phyloP scores from a whole-genome alignment of 1,140 invertebrate species.

The Zaprionus ornatus region DNA sequence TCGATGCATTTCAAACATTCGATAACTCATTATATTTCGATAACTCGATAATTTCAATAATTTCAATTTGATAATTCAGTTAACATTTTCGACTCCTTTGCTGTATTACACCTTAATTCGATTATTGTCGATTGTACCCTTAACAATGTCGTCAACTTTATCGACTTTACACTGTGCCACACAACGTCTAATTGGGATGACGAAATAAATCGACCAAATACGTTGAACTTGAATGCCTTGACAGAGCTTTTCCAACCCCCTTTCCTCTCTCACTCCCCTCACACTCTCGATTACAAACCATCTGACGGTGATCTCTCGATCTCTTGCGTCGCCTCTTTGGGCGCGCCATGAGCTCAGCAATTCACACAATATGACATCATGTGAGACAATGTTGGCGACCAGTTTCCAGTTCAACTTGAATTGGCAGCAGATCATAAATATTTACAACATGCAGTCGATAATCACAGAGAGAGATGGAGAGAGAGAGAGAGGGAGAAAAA shows the following conservation, averaged over 20 bases:
- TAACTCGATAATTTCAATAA: too few species aligned
- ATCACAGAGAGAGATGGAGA: constrained; percentile 10
- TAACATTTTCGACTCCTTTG: too few species aligned
- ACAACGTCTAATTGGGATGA: constrained; percentile 20
- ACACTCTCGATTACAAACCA: neutral
- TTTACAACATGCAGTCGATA: constrained; percentile 60
- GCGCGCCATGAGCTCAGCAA: constrained; percentile 38
- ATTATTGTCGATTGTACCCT: neutral
- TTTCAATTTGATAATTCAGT: too few species aligned
- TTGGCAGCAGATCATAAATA: constrained; percentile 69
- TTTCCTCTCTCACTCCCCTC: too few species aligned
- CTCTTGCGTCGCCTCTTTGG: constrained; percentile 1
- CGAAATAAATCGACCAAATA: constrained; percentile 14
- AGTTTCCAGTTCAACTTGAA: constrained; percentile 74
- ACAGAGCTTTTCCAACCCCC: constrained; percentile 33
- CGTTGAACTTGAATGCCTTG: constrained; percentile 45
- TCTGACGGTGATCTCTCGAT: constrained; percentile 1
- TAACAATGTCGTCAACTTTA: neutral
- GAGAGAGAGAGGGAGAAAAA: neutral
- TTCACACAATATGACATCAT: constrained; percentile 57
- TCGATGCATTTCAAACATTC: too few species aligned
- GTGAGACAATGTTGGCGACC: constrained; percentile 18
- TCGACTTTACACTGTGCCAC: neutral
- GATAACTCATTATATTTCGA: too few species aligned
- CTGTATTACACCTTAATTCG: too few species aligned